Conservation (phyloP, 2,888 invertebrate species). For the Pimpla rufipes region DNA sequence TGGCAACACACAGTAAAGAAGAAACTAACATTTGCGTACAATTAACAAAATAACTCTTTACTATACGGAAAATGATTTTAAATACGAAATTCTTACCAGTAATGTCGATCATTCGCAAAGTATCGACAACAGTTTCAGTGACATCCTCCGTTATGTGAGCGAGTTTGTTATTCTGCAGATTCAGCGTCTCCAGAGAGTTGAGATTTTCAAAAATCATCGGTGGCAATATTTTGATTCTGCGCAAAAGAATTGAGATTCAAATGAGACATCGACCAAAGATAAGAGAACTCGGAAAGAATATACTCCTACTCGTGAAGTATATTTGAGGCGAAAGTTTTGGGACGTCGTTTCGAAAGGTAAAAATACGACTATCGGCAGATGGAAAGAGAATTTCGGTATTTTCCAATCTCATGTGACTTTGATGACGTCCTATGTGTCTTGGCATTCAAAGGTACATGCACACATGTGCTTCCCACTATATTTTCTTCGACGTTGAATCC, state of each 20-base stretch:
- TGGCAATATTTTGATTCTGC: constrained; percentile 93
- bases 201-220: constrained; percentile 95
- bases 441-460: background rate
- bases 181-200: constrained; percentile 95
- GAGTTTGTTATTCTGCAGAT: constrained; percentile 95
- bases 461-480: background rate
- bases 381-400: background rate
- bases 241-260: constrained; percentile 57
- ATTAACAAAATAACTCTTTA: too few species aligned
- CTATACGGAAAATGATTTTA: background rate
- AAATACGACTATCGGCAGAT: background rate
- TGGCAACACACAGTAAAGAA: too few species aligned
- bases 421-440: background rate
- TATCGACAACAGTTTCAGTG: constrained; percentile 95
- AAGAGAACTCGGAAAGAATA: background rate
- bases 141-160: constrained; percentile 94
- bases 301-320: background rate
- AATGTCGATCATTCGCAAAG: constrained; percentile 94
- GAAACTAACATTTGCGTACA: too few species aligned
- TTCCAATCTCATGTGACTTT: background rate
- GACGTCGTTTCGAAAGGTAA: background rate
- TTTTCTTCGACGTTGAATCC: background rate
- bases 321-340: background rate
- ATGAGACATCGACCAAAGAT: background rate
- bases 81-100: constrained; percentile 88